These are phyloP conservation scores for Oligia fasciuncula DNA, from an alignment of 2,888 invertebrate species.

Conservation along the genomic window DNA sequence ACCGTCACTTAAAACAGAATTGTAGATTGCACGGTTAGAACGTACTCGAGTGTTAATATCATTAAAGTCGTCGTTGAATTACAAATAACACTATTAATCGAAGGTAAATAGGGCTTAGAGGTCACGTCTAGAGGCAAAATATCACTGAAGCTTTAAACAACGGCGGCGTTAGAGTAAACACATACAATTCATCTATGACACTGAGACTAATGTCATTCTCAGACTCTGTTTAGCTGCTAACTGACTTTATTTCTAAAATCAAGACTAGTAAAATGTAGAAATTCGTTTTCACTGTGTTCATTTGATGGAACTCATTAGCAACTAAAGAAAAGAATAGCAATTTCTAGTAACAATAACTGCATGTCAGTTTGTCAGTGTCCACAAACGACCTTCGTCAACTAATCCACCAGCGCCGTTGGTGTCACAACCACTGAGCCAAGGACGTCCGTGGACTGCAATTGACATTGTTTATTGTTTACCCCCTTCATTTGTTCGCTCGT, in stretches of 20 bases:
- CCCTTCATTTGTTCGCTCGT: constrained; percentile 75
- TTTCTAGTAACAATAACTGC: constrained; percentile 38
- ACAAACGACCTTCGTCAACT: constrained; percentile 49
- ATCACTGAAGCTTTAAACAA: constrained; percentile 37
- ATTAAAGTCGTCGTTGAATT: constrained; percentile 54
- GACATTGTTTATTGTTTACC: constrained; percentile 82
- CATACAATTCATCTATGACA: constrained; percentile 34
- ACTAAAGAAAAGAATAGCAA: neutral
- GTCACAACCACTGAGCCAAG: constrained; percentile 73
- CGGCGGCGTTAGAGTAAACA: constrained; percentile 20
- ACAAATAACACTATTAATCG: constrained; percentile 58
- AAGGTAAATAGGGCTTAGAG: constrained; percentile 62
- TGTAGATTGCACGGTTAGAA: constrained; percentile 13
- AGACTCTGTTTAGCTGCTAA: neutral
- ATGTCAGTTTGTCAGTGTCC: constrained; percentile 37
- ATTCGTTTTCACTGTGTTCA: constrained; percentile 16
- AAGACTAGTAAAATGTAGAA: constrained; percentile 12
- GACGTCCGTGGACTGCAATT: constrained; percentile 74
- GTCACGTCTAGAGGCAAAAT: constrained; percentile 49
- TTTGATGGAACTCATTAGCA: constrained; percentile 39
- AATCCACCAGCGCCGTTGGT: constrained; percentile 55
- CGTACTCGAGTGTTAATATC: constrained; percentile 40
- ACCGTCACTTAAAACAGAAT: constrained; percentile 32
- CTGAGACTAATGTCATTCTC: constrained; percentile 29
- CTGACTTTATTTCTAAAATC: constrained; percentile 30